Conservation (phyloP, 2,888 invertebrate species). For the Parelbella ahira region DNA sequence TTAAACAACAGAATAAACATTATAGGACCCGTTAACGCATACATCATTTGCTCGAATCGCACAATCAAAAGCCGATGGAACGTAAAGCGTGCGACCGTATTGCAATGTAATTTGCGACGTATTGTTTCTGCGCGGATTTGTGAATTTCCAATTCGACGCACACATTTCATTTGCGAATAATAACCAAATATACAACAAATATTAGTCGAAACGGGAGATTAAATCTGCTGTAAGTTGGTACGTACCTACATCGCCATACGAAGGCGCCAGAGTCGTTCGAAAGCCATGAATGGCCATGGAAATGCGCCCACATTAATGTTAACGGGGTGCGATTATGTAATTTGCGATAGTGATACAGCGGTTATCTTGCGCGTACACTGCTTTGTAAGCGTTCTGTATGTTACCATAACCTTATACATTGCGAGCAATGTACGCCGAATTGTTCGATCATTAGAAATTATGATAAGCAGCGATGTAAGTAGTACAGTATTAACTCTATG, state of each 20-base stretch:
- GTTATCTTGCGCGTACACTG: constrained; percentile 11
- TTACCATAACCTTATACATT: background rate
- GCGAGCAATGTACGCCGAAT: background rate
- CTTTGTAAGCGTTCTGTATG: constrained; percentile 19
- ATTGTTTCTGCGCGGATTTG: no score
- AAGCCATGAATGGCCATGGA: background rate
- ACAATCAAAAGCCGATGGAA: constrained; percentile 16
- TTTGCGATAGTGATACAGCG: constrained; percentile 9
- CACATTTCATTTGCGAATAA: no score
- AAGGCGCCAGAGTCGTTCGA: no score
- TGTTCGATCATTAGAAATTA: no score
- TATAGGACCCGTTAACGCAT: constrained; percentile 13
- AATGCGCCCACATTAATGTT: constrained; percentile 1
- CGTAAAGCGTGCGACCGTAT: constrained; percentile 4
- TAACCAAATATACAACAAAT: no score
- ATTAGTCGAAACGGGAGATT: no score
- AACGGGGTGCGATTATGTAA: constrained; percentile 11
- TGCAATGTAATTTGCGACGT: constrained; percentile 5
- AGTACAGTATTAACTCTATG: no score
- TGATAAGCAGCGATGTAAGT: no score
- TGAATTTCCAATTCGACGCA: no score
- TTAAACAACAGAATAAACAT: constrained; percentile 8
- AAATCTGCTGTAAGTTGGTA: no score
- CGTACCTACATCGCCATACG: no score
- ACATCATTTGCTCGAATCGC: constrained; percentile 16